Evolutionary conservation across 2,888 invertebrate genomes (phyloP), one percentile per base, ranked within the genome.

Genomic region (Calephelis perditalis): DNA sequence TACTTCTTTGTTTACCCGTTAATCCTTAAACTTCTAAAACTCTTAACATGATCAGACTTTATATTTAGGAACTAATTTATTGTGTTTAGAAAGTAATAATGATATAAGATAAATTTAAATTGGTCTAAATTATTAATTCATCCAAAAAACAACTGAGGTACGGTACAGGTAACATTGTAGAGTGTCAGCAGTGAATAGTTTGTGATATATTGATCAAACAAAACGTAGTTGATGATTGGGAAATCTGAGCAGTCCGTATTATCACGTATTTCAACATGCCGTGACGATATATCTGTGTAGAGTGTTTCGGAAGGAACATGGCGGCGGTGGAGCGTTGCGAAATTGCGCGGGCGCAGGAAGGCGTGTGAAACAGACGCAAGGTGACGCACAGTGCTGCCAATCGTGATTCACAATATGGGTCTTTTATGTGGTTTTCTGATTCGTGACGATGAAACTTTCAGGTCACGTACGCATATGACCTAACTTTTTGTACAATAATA

Each of bases 371-470:
- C 74, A 70, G 72, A 73, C 45, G 72, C 78, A 74, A 77, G 77
- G 77, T 85, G 82, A 84, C 84, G 83, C 79, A 82, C 75, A 59
- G 78, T 85, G 82, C 84, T 84, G 83, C 79, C 82, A 74, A 59
- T 45, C 54, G 61, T 77, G 82, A 82, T 70, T 84, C 82, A 82
- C 67, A 65, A 67, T 70, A 71, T 61, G 65, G 65, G 66, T 69
- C 68, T 67, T 68, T 67, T 64, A 62, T 72, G 75, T 73, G 74
- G 73, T 72, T 71, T 74, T 74, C 77, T 67, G 81, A 82, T 83
- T 68, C 65, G 65, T 66, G 69, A 65, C 63, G 66, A 65, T 66
- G 76, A 77, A 70, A 71, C 73, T 73, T 68, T 63, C 70, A 65
- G 74, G 84, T 86, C 86, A 87, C 86, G 86, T 86, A 85, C 73